Evolutionary conservation across 1,140 invertebrate species (phyloP).

Genomic region (Polyergus mexicanus): DNA sequence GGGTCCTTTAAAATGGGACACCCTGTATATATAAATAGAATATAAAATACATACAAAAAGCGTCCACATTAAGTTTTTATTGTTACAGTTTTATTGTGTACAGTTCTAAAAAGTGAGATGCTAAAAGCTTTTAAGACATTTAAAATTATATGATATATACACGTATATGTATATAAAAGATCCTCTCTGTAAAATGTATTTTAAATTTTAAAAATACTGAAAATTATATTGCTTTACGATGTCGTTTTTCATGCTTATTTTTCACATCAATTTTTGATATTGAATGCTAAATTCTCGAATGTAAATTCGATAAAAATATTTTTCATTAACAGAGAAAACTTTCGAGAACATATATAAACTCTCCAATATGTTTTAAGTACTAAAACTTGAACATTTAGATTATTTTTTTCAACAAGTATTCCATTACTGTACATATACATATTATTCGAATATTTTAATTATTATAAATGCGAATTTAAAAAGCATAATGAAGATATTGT

Average conservation of each 20-base stretch:
- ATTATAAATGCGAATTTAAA: slow-evolving; percentile 16
- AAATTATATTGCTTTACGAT: slow-evolving; percentile 1
- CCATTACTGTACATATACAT: neutral
- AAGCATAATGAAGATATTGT: slow-evolving; percentile 43
- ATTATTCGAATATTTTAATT: slow-evolving; percentile 15
- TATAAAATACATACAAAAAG: slow-evolving; percentile 1
- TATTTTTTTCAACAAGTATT: neutral
- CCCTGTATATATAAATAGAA: neutral
- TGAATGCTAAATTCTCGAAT: neutral
- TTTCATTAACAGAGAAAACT: neutral
- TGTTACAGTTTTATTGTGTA: too few relatives aligned
- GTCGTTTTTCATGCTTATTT: neutral
- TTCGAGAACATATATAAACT: neutral
- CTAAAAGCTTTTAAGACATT: slow-evolving; percentile 1
- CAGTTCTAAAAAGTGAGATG: neutral
- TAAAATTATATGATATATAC: too few relatives aligned
- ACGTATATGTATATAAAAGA: too few relatives aligned
- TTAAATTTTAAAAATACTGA: slow-evolving; percentile 21
- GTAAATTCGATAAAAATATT: neutral
- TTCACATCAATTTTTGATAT: neutral
- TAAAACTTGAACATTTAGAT: neutral
- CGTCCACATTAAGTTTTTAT: neutral
- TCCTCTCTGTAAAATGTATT: neutral
- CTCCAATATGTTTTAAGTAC: slow-evolving; percentile 17
- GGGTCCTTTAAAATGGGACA: too few relatives aligned